Percentiles rank a stretch among this genome's conserved stretches.
Conservation (phyloP, 2,113 vertebrate genomes). For the Myotis yumanensis region DNA sequence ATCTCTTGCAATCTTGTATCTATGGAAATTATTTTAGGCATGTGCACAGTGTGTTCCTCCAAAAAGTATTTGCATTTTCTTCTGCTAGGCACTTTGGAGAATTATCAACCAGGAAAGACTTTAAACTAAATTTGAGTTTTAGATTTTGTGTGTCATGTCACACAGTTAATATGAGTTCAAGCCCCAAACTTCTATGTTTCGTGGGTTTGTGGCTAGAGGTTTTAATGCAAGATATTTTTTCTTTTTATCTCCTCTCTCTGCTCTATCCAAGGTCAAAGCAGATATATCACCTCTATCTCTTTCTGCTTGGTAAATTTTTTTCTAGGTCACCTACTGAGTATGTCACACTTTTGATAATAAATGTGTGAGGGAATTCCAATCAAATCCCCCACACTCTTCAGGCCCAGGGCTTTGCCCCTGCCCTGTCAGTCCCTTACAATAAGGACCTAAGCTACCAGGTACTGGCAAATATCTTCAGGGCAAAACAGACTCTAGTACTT, state of each 20-base stretch:
- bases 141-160: not conserved
- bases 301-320: not conserved
- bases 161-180: not conserved
- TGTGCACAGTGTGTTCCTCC: not conserved
- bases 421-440: constrained; percentile 6
- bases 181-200: not conserved
- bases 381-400: not conserved
- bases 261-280: not conserved
- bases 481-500: constrained; percentile 16
- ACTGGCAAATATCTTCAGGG: constrained; percentile 19
- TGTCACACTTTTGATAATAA: not conserved
- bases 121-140: constrained; percentile 29
- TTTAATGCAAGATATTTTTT: not conserved
- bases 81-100: not conserved
- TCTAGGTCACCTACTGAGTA: constrained; percentile 30
- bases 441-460: not conserved
- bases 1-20: not conserved
- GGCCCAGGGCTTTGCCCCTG: not conserved
- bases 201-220: not conserved
- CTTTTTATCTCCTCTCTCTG: not conserved
- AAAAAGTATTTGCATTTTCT: constrained; percentile 22
- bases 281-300: not conserved
- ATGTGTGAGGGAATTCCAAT: not conserved
- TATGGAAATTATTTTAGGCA: not conserved
- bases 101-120: not conserved